phyloP scores from a whole-genome alignment of 2,888 invertebrate genomes.

The Adelphocoris suturalis region DNA sequence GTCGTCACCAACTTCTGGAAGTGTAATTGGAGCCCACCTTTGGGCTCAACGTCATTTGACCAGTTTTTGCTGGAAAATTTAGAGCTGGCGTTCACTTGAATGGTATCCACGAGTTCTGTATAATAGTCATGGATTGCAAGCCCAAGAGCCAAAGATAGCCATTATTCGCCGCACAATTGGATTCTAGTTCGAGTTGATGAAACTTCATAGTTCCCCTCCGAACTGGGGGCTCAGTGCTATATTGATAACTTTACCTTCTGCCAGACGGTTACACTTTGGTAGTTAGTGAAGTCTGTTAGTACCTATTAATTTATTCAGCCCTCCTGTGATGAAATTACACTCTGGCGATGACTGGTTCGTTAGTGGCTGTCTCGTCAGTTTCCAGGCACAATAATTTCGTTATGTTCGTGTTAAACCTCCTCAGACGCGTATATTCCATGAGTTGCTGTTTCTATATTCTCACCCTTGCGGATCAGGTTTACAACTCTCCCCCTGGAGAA shows the following conservation, averaged over 20 bases:
- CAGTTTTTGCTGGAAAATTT: no score
- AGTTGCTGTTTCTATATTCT: no score
- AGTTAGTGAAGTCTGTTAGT: constrained; percentile 4
- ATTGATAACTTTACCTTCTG: neutral
- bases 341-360: neutral
- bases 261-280: neutral
- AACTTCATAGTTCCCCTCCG: neutral
- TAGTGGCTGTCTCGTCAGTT: neutral
- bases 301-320: neutral
- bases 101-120: neutral
- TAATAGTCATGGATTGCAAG: neutral
- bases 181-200: neutral
- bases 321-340: neutral
- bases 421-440: no score
- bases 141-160: neutral
- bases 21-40: no score
- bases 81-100: neutral
- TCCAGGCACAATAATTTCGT: no score
- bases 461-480: no score
- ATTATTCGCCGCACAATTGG: neutral
- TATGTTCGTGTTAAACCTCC: no score
- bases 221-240: neutral
- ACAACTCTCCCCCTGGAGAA: no score
- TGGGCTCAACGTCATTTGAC: no score
- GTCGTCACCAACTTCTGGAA: no score